Conservation (phyloP, 2,888 invertebrate species). For the Tanypteryx hageni region DNA sequence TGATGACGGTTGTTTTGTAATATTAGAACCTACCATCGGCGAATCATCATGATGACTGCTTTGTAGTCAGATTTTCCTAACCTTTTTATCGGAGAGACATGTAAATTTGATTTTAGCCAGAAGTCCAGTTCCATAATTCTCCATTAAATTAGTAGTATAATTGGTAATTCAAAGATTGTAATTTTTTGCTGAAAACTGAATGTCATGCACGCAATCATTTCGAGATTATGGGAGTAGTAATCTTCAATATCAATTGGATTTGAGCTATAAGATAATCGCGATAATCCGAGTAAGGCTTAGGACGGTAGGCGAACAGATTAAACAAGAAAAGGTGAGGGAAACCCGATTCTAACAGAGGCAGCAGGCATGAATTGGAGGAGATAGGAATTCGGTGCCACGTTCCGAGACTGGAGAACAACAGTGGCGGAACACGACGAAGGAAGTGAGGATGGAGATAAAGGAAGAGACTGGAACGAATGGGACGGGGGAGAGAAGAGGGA, state of each 20-base stretch:
- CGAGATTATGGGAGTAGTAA: too few relatives aligned
- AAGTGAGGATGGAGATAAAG: not conserved
- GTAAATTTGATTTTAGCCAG: too few relatives aligned
- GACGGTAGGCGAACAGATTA: not conserved
- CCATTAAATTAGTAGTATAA: not conserved
- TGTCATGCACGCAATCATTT: not conserved
- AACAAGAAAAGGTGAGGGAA: not conserved
- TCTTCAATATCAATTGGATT: too few relatives aligned
- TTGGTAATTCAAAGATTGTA: not conserved
- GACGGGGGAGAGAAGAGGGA: not conserved
- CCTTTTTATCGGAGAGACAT: too few relatives aligned
- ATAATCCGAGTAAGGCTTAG: not conserved
- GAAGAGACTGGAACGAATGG: not conserved
- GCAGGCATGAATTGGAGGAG: not conserved
- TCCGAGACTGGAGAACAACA: not conserved
- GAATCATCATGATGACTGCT: too few relatives aligned
- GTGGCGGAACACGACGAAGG: not conserved
- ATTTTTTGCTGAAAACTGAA: not conserved
- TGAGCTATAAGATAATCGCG: not conserved
- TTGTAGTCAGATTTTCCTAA: too few relatives aligned
- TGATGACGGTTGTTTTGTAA: too few relatives aligned
- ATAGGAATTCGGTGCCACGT: not conserved
- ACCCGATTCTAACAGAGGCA: not conserved
- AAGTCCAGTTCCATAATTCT: not conserved
- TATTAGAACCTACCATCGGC: too few relatives aligned